Conservation (phyloP, 2,888 invertebrate genomes). For the Siphonodentalium dalli region DNA sequence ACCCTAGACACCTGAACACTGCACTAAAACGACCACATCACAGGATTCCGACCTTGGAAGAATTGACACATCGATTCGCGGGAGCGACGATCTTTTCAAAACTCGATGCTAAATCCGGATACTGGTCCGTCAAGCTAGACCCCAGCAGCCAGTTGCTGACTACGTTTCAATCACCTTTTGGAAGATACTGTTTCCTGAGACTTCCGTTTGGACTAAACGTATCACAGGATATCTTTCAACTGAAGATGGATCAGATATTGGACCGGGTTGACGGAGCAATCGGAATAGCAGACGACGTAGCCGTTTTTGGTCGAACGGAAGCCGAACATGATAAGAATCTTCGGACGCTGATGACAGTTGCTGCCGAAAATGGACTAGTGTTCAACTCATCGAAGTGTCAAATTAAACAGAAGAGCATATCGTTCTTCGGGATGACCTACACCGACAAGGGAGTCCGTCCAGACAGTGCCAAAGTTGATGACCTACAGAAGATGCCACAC, state of each 20-base stretch:
- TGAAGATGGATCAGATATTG: constrained; percentile 17
- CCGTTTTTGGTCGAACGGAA: not conserved
- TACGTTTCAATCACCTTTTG: constrained; percentile 28
- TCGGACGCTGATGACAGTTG: constrained; percentile 3
- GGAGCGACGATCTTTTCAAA: constrained; percentile 15
- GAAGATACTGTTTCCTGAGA: constrained; percentile 19
- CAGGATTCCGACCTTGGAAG: constrained; percentile 19
- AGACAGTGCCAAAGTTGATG: constrained; percentile 20
- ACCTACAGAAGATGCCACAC: constrained; percentile 12
- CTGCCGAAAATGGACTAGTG: constrained; percentile 7
- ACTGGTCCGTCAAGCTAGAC: constrained; percentile 15
- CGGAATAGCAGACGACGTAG: constrained; percentile 14
- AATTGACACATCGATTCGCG: constrained; percentile 14
- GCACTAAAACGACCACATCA: constrained; percentile 17
- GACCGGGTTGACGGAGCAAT: constrained; percentile 11
- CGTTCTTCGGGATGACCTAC: constrained; percentile 24
- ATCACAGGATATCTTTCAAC: constrained; percentile 22
- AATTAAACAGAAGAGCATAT: constrained; percentile 8
- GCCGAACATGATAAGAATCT: constrained; percentile 19
- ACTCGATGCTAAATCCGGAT: constrained; percentile 21
- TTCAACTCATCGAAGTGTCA: constrained; percentile 17
- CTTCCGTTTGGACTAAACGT: constrained; percentile 22
- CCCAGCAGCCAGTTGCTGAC: constrained; percentile 16
- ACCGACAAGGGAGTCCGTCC: constrained; percentile 19
- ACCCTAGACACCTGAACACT: constrained; percentile 19